Evolutionary conservation across 2,113 vertebrate genomes (phyloP).

Genomic region (Ammodytes dubius): DNA sequence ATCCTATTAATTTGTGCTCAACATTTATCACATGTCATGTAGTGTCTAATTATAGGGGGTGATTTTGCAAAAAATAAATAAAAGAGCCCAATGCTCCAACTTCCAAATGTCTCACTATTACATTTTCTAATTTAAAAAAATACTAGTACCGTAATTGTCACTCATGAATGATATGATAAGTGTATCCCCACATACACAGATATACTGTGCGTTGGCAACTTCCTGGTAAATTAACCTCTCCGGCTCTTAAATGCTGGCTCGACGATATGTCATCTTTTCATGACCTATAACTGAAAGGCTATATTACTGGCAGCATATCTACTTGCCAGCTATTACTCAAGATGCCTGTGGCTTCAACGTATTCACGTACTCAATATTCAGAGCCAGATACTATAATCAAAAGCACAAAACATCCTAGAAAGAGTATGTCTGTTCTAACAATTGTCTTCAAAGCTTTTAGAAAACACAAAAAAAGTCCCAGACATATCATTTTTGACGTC

Average conservation of each 20-base stretch:
- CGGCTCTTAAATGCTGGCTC: constrained; percentile 50
- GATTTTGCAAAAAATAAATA: background rate
- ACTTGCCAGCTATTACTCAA: constrained; percentile 21
- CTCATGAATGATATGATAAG: too few relatives aligned
- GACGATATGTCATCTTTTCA: constrained; percentile 42
- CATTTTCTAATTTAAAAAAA: background rate
- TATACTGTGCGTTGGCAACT: constrained; percentile 43
- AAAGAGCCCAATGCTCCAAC: too few relatives aligned
- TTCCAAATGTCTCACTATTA: background rate
- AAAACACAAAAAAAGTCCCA: background rate
- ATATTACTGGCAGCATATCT: constrained; percentile 23
- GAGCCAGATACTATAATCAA: constrained; percentile 18
- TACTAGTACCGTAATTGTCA: background rate
- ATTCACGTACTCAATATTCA: constrained; percentile 47
- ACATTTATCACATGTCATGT: background rate
- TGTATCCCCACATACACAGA: constrained; percentile 26
- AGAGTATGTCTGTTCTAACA: background rate
- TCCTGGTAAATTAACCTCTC: constrained; percentile 52
- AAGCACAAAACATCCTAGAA: background rate
- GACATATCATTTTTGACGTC: background rate
- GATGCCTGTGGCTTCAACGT: constrained; percentile 22
- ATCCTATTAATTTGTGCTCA: background rate
- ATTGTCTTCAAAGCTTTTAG: background rate
- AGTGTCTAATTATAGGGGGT: background rate
- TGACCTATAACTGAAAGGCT: constrained; percentile 31